Evolutionary conservation across 1,140 invertebrate genomes (phyloP).

Genomic region (Papilio polyxenes): DNA sequence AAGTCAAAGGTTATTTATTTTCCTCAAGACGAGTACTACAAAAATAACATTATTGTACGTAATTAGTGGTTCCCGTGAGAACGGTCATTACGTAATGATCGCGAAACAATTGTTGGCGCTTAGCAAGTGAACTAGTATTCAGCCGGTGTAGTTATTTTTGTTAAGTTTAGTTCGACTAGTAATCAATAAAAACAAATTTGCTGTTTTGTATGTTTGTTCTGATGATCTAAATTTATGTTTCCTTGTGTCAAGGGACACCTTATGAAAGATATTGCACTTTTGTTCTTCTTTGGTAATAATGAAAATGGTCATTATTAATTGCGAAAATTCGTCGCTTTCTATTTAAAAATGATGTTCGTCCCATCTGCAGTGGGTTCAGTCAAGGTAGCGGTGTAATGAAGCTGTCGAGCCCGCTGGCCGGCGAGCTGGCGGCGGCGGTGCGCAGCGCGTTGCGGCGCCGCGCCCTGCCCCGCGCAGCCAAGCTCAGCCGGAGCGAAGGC

Average conservation of each 20-base stretch:
- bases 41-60: neutral
- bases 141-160: neutral
- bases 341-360: neutral
- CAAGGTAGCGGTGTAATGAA: slow-evolving; percentile 59
- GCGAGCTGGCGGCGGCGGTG: slow-evolving; percentile 51
- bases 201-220: too few species aligned
- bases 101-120: neutral
- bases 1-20: slow-evolving; percentile 19
- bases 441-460: slow-evolving; percentile 42
- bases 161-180: neutral
- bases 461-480: slow-evolving; percentile 32
- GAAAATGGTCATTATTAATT: neutral
- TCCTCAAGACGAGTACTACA: neutral
- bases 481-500: slow-evolving; percentile 64
- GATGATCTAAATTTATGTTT: too few species aligned
- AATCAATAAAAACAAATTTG: too few species aligned
- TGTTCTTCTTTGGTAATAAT: neutral
- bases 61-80: slow-evolving; percentile 16
- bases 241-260: too few species aligned
- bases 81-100: neutral
- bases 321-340: neutral
- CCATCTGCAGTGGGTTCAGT: slow-evolving; percentile 51
- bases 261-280: neutral
- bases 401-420: slow-evolving; percentile 52
- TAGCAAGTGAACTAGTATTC: neutral